phyloP scores from a whole-genome alignment of 2,113 vertebrate species.

The Narcine bancroftii region DNA sequence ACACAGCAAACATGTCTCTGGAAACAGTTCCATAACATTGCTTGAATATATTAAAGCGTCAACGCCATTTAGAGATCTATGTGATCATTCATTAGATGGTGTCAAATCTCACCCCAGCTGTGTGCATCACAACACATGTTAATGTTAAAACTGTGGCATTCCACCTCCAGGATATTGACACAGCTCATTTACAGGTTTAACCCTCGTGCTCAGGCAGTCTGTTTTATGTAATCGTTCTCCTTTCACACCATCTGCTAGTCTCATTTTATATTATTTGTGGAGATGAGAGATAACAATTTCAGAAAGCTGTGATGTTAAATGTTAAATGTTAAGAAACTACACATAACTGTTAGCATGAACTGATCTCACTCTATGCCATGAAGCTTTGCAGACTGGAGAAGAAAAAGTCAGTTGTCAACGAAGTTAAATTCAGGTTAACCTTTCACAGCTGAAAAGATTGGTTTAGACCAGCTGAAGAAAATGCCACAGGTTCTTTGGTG shows the following conservation, averaged over 20 bases:
- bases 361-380: neutral
- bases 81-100: neutral
- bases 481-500: neutral
- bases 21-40: neutral
- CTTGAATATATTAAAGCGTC: neutral
- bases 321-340: neutral
- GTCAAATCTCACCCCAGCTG: neutral
- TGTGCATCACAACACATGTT: neutral
- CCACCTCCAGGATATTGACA: neutral
- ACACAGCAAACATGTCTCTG: neutral
- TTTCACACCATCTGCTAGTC: neutral
- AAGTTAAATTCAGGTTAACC: neutral
- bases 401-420: neutral
- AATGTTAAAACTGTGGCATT: neutral
- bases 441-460: neutral
- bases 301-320: neutral
- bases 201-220: neutral
- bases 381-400: neutral
- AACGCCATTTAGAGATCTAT: neutral
- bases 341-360: neutral
- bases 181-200: neutral
- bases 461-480: neutral
- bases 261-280: neutral
- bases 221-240: neutral
- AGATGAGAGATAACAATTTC: neutral